Percentiles rank a stretch among this genome's conserved stretches.
Conservation (phyloP, 2,113 vertebrate species). For the Pteruthius melanotis region DNA sequence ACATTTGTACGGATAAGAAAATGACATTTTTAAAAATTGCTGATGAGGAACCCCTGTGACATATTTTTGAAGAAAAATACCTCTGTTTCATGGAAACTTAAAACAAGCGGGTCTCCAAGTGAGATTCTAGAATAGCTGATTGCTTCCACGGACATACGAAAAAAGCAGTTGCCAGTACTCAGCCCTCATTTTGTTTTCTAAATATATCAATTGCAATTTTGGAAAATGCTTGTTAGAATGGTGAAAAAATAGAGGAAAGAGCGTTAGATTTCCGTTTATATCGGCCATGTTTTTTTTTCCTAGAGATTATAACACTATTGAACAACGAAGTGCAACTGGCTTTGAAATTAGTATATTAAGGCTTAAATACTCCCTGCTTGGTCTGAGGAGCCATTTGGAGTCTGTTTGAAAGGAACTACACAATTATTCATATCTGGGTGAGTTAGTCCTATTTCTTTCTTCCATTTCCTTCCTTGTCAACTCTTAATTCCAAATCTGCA, state of each 20-base stretch:
- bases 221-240: not conserved
- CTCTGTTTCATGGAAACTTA: not conserved
- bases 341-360: not conserved
- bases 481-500: not conserved
- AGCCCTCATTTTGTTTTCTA: not conserved
- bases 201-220: not conserved
- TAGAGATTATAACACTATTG: not conserved
- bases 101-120: not conserved
- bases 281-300: not conserved
- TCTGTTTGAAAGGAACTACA: not conserved
- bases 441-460: not conserved
- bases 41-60: not conserved
- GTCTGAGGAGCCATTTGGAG: not conserved
- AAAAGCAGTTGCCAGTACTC: not conserved
- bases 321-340: not conserved
- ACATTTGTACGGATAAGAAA: slow-evolving; percentile 3
- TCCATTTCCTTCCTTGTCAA: not conserved
- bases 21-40: not conserved
- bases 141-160: not conserved
- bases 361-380: not conserved
- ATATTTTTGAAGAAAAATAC: not conserved
- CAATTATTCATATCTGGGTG: not conserved
- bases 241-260: not conserved
- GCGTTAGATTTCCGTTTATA: not conserved
- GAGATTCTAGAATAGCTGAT: not conserved